phyloP scores from a whole-genome alignment of 2,113 vertebrate genomes.

The Lophius piscatorius region DNA sequence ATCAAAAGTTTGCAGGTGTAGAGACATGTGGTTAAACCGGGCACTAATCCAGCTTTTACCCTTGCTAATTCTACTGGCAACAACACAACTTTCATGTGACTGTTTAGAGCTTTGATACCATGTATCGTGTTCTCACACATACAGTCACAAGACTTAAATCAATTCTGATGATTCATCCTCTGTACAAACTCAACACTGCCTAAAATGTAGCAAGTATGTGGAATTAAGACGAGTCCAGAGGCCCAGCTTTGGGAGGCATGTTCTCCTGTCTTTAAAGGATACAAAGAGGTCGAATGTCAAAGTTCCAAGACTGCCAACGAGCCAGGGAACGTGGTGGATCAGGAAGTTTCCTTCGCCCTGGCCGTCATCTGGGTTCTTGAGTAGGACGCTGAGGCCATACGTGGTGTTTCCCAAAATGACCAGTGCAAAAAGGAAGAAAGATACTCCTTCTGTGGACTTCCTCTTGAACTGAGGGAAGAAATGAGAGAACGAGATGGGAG shows the following conservation, averaged over 20 bases:
- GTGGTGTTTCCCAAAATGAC: conserved; percentile 91
- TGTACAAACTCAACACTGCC: background rate
- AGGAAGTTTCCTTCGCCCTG: conserved; percentile 84
- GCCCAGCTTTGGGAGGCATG: background rate
- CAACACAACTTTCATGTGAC: background rate
- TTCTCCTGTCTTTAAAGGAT: conserved; percentile 75
- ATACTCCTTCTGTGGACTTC: conserved; percentile 89
- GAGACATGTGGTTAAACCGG: no score
- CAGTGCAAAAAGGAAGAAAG: conserved; percentile 90
- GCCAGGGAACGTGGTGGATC: conserved; percentile 94
- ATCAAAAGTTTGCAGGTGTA: background rate
- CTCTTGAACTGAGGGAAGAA: conserved; percentile 76
- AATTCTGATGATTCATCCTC: conserved; percentile 3
- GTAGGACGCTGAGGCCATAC: conserved; percentile 89
- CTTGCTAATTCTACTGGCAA: background rate
- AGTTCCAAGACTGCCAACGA: conserved; percentile 93
- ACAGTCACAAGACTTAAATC: conserved; percentile 19
- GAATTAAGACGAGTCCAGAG: conserved; percentile 1
- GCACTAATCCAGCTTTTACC: background rate
- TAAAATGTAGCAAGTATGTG: conserved; percentile 41
- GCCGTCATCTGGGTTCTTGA: conserved; percentile 88
- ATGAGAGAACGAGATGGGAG: background rate
- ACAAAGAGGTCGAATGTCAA: conserved; percentile 86
- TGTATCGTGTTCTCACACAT: background rate
- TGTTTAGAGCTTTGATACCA: conserved; percentile 13